A percentile compares a stretch with the other conserved stretches of the same genome.
These are phyloP conservation scores for Scaptomyza caliginosa DNA, from an alignment of 2,888 invertebrate genomes.

Conservation along the genomic window DNA sequence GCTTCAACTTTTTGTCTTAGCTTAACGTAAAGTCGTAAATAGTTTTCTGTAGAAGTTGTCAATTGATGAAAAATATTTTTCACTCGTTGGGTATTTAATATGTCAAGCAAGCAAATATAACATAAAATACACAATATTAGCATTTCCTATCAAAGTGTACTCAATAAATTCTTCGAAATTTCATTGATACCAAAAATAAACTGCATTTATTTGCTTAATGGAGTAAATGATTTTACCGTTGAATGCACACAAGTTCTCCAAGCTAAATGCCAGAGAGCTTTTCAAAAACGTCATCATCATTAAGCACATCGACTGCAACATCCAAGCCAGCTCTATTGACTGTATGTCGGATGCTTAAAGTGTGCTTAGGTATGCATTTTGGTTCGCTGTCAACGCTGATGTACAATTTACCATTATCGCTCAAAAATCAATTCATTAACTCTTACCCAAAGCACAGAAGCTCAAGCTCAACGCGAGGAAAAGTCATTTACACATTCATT, in stretches of 20 bases:
- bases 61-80: background rate
- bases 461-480: slow-evolving; percentile 1
- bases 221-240: slow-evolving; percentile 3
- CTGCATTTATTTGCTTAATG: slow-evolving; percentile 8
- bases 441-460: slow-evolving; percentile 23
- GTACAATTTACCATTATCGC: slow-evolving; percentile 44
- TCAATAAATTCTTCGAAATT: background rate
- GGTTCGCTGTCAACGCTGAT: slow-evolving; percentile 30
- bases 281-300: background rate
- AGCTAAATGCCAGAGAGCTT: background rate
- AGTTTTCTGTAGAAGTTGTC: background rate
- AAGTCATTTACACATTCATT: slow-evolving; percentile 38
- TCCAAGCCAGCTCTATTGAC: background rate
- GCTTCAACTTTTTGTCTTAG: background rate
- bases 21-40: background rate
- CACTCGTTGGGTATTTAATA: no score
- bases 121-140: background rate
- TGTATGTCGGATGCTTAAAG: slow-evolving; percentile 5
- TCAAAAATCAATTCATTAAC: slow-evolving; percentile 56
- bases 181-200: background rate
- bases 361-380: slow-evolving; percentile 27
- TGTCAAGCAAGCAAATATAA: no score
- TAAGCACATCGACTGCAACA: background rate
- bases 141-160: background rate
- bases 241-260: background rate